Evolutionary conservation across 2,888 invertebrate species (phyloP).

Genomic region (Xylophagus ater): DNA sequence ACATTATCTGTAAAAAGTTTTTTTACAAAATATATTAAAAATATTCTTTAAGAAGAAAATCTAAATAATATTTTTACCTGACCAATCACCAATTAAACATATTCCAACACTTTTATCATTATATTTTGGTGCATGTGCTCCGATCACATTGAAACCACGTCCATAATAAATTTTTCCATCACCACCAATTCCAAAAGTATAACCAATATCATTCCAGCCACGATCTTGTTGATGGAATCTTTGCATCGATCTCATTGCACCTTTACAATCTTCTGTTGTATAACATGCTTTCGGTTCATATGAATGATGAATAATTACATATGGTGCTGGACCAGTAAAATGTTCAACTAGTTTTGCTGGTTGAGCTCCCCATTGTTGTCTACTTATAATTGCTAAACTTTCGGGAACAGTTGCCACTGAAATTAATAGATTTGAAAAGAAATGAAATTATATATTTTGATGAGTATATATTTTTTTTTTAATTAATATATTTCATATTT

Average conservation of each 20-base stretch:
- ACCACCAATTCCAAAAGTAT: slow-evolving; percentile 60
- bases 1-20: slow-evolving; percentile 39
- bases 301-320: slow-evolving; percentile 62
- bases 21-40: not conserved
- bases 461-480: too few species aligned
- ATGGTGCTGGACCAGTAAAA: slow-evolving; percentile 49
- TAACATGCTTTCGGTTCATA: slow-evolving; percentile 51
- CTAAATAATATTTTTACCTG: slow-evolving; percentile 39
- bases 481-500: too few species aligned
- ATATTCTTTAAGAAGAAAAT: not conserved
- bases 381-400: too few species aligned
- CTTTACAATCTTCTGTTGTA: slow-evolving; percentile 42
- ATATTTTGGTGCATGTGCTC: slow-evolving; percentile 59
- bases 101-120: slow-evolving; percentile 59
- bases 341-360: slow-evolving; percentile 39
- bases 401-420: too few species aligned
- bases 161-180: slow-evolving; percentile 61
- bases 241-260: slow-evolving; percentile 55
- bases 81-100: slow-evolving; percentile 61
- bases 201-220: slow-evolving; percentile 61
- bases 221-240: slow-evolving; percentile 46
- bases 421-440: too few species aligned
- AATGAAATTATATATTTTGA: too few species aligned
- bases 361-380: slow-evolving; percentile 49
- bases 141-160: slow-evolving; percentile 55